These are phyloP conservation scores for Tragulus kanchil DNA, from an alignment of 2,113 vertebrate genomes.

Conservation along the genomic window DNA sequence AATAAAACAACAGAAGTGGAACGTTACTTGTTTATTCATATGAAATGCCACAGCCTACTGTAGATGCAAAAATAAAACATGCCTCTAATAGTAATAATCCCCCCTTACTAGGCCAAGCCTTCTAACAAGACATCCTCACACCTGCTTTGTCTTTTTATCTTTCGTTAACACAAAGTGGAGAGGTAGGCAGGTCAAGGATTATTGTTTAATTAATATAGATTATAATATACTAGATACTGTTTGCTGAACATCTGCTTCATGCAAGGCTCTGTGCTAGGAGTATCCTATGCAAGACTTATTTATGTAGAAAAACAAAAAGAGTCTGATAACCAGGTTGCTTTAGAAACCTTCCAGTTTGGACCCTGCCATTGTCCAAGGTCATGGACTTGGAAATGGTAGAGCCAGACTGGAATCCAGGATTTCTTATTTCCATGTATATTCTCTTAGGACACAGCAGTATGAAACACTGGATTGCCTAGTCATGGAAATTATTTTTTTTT, in stretches of 20 bases:
- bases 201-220: slow-evolving; percentile 40
- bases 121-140: slow-evolving; percentile 21
- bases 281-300: not conserved
- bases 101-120: not conserved
- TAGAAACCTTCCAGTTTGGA: slow-evolving; percentile 41
- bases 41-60: slow-evolving; percentile 12
- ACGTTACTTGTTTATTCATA: slow-evolving; percentile 51
- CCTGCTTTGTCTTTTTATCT: slow-evolving; percentile 25
- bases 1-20: slow-evolving; percentile 73
- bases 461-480: slow-evolving; percentile 44
- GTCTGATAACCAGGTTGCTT: not conserved
- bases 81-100: not conserved
- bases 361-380: not conserved
- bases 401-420: slow-evolving; percentile 36
- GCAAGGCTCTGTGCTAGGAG: not conserved
- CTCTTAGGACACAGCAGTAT: not conserved
- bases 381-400: slow-evolving; percentile 36
- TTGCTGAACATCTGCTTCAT: slow-evolving; percentile 45
- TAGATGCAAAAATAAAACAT: not conserved
- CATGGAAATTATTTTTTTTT: not conserved
- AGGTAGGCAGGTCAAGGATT: not conserved
- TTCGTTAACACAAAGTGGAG: slow-evolving; percentile 20
- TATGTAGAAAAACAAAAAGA: not conserved
- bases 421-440: slow-evolving; percentile 5
- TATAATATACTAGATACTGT: not conserved